Conservation (phyloP, 1,140 invertebrate genomes). For the Zaprionus kolodkinae region DNA sequence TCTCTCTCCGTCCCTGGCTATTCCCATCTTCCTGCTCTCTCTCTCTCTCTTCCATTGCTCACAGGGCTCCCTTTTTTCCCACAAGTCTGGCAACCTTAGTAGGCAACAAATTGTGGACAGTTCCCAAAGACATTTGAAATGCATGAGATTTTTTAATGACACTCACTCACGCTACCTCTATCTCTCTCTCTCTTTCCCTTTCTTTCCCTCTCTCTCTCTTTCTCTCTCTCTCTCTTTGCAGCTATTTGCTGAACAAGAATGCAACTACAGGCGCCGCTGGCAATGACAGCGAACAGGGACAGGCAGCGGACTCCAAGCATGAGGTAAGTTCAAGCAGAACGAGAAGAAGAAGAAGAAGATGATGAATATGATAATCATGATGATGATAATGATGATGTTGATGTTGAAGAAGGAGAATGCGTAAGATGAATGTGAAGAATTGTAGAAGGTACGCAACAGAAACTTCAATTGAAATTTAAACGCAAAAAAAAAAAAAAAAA, state of each 20-base stretch:
- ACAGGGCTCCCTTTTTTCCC: background rate
- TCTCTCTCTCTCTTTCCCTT: slow-evolving; percentile 12
- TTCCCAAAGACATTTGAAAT: slow-evolving; percentile 53
- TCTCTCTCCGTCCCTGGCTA: background rate
- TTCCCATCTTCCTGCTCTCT: background rate
- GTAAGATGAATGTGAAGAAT: background rate
- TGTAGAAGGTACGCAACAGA: slow-evolving; percentile 17
- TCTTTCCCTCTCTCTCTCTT: background rate
- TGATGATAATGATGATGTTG: slow-evolving; percentile 10
- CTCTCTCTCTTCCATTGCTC: background rate
- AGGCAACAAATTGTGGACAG: slow-evolving; percentile 58
- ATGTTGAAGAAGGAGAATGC: slow-evolving; percentile 1
- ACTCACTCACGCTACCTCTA: background rate
- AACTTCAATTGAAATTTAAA: slow-evolving; percentile 60
- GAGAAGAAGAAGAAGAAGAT: slow-evolving; percentile 3
- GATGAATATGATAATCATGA: background rate
- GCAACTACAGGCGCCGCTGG: slow-evolving; percentile 48
- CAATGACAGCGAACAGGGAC: slow-evolving; percentile 71
- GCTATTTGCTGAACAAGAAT: slow-evolving; percentile 67
- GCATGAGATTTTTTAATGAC: slow-evolving; percentile 60
- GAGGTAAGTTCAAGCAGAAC: slow-evolving; percentile 55
- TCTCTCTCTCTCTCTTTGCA: slow-evolving; percentile 35
- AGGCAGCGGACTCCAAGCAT: slow-evolving; percentile 59
- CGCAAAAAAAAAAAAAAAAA: slow-evolving; percentile 38
- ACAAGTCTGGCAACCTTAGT: slow-evolving; percentile 16